phyloP scores from a whole-genome alignment of 1,140 invertebrate genomes.

The Tetramorium parvispinum region DNA sequence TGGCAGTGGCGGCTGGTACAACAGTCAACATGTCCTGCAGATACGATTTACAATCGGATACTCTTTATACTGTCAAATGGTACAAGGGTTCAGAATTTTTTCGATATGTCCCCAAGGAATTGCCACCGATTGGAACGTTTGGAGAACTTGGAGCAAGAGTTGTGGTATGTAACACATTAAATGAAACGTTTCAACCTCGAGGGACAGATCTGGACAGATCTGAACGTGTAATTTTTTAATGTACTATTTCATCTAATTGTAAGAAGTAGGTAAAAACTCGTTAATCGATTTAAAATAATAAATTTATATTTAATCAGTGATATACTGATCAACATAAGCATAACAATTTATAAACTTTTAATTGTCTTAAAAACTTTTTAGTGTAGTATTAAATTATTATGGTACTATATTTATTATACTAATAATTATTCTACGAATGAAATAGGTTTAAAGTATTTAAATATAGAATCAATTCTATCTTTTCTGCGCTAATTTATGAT shows the following conservation, averaged over 20 bases:
- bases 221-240: not conserved
- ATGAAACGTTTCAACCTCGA: not conserved
- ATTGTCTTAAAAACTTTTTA: not conserved
- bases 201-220: not conserved
- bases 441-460: not conserved
- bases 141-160: slow-evolving; percentile 87
- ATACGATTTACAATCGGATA: slow-evolving; percentile 85
- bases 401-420: not conserved
- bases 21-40: slow-evolving; percentile 85
- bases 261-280: not conserved
- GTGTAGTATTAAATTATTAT: slow-evolving; percentile 1
- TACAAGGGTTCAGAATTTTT: slow-evolving; percentile 93
- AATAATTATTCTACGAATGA: not conserved
- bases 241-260: not conserved
- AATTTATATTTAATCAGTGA: slow-evolving; percentile 8
- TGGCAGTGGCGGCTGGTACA: slow-evolving; percentile 84
- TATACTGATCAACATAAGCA: not conserved
- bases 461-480: not conserved
- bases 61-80: slow-evolving; percentile 93
- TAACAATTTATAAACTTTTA: not conserved
- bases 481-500: not conserved
- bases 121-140: slow-evolving; percentile 90
- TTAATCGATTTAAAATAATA: not conserved
- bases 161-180: slow-evolving; percentile 88
- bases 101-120: slow-evolving; percentile 90